phyloP scores from a whole-genome alignment of 2,888 invertebrate genomes.

The Margaritifera margaritifera region DNA sequence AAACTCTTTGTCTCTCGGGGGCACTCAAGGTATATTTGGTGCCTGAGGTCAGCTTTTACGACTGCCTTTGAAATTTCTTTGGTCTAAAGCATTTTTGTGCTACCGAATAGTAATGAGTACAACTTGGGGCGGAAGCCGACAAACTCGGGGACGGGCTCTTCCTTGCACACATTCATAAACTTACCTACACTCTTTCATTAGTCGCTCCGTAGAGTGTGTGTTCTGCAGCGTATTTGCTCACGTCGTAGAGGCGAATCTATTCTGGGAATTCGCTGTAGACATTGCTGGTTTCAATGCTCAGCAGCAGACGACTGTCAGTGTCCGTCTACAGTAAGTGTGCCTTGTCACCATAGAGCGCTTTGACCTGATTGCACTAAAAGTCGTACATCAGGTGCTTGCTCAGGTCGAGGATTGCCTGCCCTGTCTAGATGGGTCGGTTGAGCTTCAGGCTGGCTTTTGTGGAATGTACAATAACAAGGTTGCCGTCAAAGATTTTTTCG shows the following conservation, averaged over 20 bases:
- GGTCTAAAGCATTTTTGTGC: no score
- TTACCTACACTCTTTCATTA: no score
- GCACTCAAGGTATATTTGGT: no score
- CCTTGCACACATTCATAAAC: no score
- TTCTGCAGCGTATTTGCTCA: slow-evolving; percentile 48
- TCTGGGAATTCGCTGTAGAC: slow-evolving; percentile 3
- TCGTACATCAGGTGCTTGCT: slow-evolving; percentile 70
- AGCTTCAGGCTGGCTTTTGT: slow-evolving; percentile 30
- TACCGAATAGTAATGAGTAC: no score
- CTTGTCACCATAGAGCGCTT: slow-evolving; percentile 1
- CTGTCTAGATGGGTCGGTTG: slow-evolving; percentile 71
- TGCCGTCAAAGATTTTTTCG: slow-evolving; percentile 59
- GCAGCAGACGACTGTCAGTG: slow-evolving; percentile 9
- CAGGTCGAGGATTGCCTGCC: slow-evolving; percentile 69
- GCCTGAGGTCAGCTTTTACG: no score
- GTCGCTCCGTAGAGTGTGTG: slow-evolving; percentile 37
- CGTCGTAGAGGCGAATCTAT: slow-evolving; percentile 13
- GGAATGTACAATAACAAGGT: slow-evolving; percentile 66
- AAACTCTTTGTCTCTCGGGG: no score
- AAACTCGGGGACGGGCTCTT: no score
- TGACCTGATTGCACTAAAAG: slow-evolving; percentile 56
- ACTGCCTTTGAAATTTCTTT: no score
- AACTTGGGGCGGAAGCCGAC: no score
- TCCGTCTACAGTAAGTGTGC: slow-evolving; percentile 23
- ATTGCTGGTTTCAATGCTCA: slow-evolving; percentile 2